A percentile compares a stretch with the other conserved stretches of the same genome.
phyloP scores from a whole-genome alignment of 1,140 invertebrate species.

The Mercenaria mercenaria region DNA sequence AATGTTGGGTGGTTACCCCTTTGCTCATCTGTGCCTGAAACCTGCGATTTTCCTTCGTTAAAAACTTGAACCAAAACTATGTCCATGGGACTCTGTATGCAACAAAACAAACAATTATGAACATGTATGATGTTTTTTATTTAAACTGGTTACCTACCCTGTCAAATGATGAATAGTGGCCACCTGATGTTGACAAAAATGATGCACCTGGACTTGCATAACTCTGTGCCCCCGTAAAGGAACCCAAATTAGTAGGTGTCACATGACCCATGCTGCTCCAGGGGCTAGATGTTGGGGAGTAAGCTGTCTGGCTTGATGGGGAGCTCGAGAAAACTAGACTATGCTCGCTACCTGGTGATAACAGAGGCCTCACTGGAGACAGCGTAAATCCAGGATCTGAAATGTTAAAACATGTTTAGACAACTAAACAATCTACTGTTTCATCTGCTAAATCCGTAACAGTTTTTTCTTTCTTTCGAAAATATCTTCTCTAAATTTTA shows the following conservation, averaged over 20 bases:
- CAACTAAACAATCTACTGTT: too few relatives aligned
- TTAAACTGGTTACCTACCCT: slow-evolving; percentile 43
- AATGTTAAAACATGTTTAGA: too few relatives aligned
- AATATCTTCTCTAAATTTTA: too few relatives aligned
- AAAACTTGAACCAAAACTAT: too few relatives aligned
- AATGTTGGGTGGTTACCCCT: too few relatives aligned
- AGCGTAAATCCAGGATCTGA: slow-evolving; percentile 56
- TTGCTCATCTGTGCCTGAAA: too few relatives aligned
- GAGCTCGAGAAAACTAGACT: slow-evolving; percentile 46
- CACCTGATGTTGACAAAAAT: slow-evolving; percentile 9
- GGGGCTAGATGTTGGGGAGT: slow-evolving; percentile 49
- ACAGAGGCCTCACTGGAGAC: slow-evolving; percentile 24
- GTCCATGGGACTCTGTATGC: too few relatives aligned
- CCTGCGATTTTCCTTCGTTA: too few relatives aligned
- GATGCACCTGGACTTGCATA: slow-evolving; percentile 16
- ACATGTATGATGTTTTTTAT: too few relatives aligned
- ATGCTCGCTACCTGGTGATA: background rate
- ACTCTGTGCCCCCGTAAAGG: slow-evolving; percentile 45
- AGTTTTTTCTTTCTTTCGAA: too few relatives aligned
- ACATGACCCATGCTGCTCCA: slow-evolving; percentile 56
- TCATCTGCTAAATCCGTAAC: too few relatives aligned
- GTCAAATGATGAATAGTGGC: slow-evolving; percentile 36
- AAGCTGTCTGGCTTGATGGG: slow-evolving; percentile 48
- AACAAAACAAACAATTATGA: too few relatives aligned
- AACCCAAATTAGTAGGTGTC: slow-evolving; percentile 59